Base-by-base conservation (phyloP, 92 coral and sea anemone genomes). In the Montipora capitata region DNA sequence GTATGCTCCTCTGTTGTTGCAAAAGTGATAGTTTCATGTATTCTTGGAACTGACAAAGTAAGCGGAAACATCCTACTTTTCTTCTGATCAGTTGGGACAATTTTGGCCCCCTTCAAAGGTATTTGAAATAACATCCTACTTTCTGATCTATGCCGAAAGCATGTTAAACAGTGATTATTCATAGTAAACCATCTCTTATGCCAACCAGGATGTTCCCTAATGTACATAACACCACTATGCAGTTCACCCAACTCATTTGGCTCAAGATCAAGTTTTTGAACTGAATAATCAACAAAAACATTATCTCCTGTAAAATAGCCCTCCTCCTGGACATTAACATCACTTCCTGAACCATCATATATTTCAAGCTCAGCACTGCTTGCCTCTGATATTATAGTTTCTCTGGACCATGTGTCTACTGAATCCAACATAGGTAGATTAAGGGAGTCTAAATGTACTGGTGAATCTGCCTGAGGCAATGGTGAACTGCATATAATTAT, bases 181-280 rank as follows among this genome's bases (percentile, higher is more conserved):
- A 95, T 73, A 2, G 87, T 76, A 85, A 95, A 90, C 96, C 98
- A 95, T 13, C 98, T 92, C 67, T 95, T 95, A 69, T 95, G 96
- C 98, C 98, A 95, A 20, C 96, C 98, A 43, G 98, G 96, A 27
- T 91, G 94, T 74, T 95, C 96, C 64, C 98, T 86, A 38, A 95
- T 92, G 82, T 95, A 95, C 86, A 95, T 58, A 7, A 78, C 84
- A 14, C 98, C 94, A 67, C 85, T 78, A 42, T 93, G 90, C 56
- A 95, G 73, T 69, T 93, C 98, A 16, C 96, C 98, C 35, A 82
- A 76, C 54, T 93, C 96, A 73, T 95, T 95, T 8, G 96, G 98
- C 54, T 91, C 89, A 35, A 95, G 71, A 20, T 90, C 78, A 56
- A 88, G 79, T 75, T 91, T 82, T 11, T 94, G 92, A 63, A 88